A percentile compares a stretch with the other conserved stretches of the same genome.
Evolutionary conservation across 1,140 invertebrate genomes (phyloP).

Genomic region (Papilio xuthus): DNA sequence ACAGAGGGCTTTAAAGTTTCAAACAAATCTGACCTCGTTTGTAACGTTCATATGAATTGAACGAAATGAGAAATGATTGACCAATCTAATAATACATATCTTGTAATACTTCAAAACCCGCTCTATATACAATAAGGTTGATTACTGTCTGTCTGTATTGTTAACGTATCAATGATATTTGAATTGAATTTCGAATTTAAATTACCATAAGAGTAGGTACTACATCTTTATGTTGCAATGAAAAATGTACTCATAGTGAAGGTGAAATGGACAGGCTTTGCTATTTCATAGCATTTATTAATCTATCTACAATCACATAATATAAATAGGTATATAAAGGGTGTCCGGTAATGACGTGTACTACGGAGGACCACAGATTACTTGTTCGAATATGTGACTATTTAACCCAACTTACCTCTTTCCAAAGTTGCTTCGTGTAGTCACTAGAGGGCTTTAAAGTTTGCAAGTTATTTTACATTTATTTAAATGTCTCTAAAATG

Average conservation of each 20-base stretch:
- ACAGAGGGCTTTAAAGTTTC: not conserved
- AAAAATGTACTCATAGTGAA: not conserved
- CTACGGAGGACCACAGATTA: too few species aligned
- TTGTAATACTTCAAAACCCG: constrained; percentile 4
- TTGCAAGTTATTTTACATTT: too few species aligned
- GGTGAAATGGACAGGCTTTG: not conserved
- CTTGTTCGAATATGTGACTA: too few species aligned
- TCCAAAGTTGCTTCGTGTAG: too few species aligned
- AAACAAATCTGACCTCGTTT: not conserved
- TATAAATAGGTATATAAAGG: too few species aligned
- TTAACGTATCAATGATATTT: constrained; percentile 17
- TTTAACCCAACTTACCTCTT: too few species aligned
- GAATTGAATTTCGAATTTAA: constrained; percentile 4
- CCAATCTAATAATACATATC: not conserved
- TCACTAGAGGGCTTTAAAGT: too few species aligned
- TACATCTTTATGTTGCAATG: not conserved
- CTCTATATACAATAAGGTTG: constrained; percentile 30
- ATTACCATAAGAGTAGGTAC: not conserved
- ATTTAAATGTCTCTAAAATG: too few species aligned
- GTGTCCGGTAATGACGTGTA: too few species aligned
- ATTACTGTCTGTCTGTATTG: constrained; percentile 23
- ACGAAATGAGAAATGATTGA: constrained; percentile 18
- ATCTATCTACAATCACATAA: not conserved
- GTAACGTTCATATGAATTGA: not conserved
- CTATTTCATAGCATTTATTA: not conserved